Evolutionary conservation across 1,140 invertebrate species (phyloP), one percentile per base, ranked within the genome.

Genomic region (Arctopsyche grandis): DNA sequence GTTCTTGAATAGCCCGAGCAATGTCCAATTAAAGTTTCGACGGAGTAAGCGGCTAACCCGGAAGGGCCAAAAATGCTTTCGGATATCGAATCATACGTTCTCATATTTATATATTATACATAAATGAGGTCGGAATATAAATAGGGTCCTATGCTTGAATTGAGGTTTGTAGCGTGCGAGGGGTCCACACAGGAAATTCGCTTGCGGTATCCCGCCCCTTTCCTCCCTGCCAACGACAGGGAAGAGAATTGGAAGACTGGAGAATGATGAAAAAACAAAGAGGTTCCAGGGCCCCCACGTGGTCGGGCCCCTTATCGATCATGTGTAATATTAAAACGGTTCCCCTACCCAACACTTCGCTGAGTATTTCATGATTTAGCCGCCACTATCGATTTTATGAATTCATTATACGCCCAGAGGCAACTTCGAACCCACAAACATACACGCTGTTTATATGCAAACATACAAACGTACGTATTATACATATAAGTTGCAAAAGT

Each of bases 221-320:
- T 7, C 29, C 7, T 38, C 29, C 29, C 29, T 38, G 29, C 29
- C 29, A 38, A 38, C 29, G 29, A 38, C 29, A 38, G 29, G 7
- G 29, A 38, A 38, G 29, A 38, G 29, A 38, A 38, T 38, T 38
- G 29, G 29, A 38, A 7, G 29, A 7, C 29, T 38, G 24, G 10
- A 26, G 24, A 66, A 29, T 66, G 24, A 66, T 66, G 63, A 66
- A 66, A 66, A 66, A 66, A 66, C 21, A 24, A 63, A 63, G 9
- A 26, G 63, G 63, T 16, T 22, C 19, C 21, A 4, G 14, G n/a
- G 58, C 21, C 58, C 58, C 58, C 21, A 22, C 58, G n/a, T 22
- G 58, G 58, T 22, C 21, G 21, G 9, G 21, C 0, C 63, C 63
- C 24, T 66, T 66, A 66, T 66, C 63, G 63, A 66, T 66, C 21